Percentiles rank a stretch among this genome's conserved stretches.
Evolutionary conservation across 2,113 vertebrate species (phyloP).

Genomic region (Cheilinus undulatus): DNA sequence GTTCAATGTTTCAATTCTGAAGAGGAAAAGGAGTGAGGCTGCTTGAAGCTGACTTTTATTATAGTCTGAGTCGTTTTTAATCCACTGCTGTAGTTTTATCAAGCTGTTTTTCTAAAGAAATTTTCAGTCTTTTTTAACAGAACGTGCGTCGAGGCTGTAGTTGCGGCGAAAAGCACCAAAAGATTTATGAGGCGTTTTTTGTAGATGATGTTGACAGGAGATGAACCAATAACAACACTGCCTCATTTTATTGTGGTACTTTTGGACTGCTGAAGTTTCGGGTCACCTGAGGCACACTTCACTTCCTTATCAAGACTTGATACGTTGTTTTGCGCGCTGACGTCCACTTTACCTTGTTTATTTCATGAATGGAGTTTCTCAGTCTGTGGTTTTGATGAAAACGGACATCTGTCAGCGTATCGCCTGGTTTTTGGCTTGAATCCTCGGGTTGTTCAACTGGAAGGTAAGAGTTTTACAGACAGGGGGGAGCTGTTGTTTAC

Average conservation of each 20-base stretch:
- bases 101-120: not conserved
- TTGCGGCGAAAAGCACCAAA: too few species aligned
- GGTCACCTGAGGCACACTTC: slow-evolving; percentile 34
- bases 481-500: not conserved
- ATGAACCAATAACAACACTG: not conserved
- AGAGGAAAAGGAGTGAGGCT: slow-evolving; percentile 30
- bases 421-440: slow-evolving; percentile 13
- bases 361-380: slow-evolving; percentile 16
- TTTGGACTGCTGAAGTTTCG: slow-evolving; percentile 30
- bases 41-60: not conserved
- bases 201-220: slow-evolving; percentile 30
- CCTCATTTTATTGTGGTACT: slow-evolving; percentile 1
- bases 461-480: slow-evolving; percentile 48
- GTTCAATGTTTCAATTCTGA: slow-evolving; percentile 62
- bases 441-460: slow-evolving; percentile 10
- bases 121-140: not conserved
- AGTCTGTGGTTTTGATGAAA: slow-evolving; percentile 37
- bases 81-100: not conserved
- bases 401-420: slow-evolving; percentile 15
- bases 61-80: not conserved
- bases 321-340: slow-evolving; percentile 5
- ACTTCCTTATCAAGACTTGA: slow-evolving; percentile 46
- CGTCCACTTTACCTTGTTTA: slow-evolving; percentile 2
- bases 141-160: not conserved
- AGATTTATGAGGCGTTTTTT: not conserved